phyloP scores from a whole-genome alignment of 2,888 invertebrate species.

The Ptilodon capucinus region DNA sequence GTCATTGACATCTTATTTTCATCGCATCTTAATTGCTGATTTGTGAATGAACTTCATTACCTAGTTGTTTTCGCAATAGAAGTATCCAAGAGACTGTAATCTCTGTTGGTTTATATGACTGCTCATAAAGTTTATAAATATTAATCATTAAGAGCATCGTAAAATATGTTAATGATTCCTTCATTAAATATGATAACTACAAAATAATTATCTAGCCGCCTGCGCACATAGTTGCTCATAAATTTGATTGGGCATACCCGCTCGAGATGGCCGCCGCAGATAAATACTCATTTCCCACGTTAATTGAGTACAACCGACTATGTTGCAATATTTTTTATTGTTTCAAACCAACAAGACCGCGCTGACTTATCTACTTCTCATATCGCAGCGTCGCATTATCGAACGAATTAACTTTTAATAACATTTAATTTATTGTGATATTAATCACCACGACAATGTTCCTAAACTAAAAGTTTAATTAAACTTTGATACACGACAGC shows the following conservation, averaged over 20 bases:
- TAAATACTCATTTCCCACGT: slow-evolving; percentile 56
- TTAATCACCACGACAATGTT: slow-evolving; percentile 11
- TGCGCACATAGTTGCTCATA: slow-evolving; percentile 39
- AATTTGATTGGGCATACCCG: slow-evolving; percentile 42
- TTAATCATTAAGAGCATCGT: slow-evolving; percentile 24
- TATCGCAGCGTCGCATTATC: slow-evolving; percentile 26
- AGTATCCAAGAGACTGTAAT: no score
- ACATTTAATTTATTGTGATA: slow-evolving; percentile 21
- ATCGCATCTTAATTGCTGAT: no score
- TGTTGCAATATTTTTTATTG: slow-evolving; percentile 49
- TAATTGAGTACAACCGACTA: slow-evolving; percentile 45
- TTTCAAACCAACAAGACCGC: slow-evolving; percentile 33
- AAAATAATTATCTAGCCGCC: slow-evolving; percentile 42
- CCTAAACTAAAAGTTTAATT: slow-evolving; percentile 20
- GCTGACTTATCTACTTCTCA: slow-evolving; percentile 20
- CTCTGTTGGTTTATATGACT: no score
- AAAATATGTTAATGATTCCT: slow-evolving; percentile 28
- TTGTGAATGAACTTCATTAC: no score
- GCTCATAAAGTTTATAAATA: no score
- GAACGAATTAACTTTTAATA: slow-evolving; percentile 19
- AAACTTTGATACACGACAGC: slow-evolving; percentile 12
- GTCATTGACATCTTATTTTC: no score
- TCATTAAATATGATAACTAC: slow-evolving; percentile 44
- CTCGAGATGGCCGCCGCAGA: slow-evolving; percentile 38
- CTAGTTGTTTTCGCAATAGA: no score